These are phyloP conservation scores for Toxotes lorentzi DNA, from an alignment of 2,797 vertebrate species.

Conservation along the genomic window DNA sequence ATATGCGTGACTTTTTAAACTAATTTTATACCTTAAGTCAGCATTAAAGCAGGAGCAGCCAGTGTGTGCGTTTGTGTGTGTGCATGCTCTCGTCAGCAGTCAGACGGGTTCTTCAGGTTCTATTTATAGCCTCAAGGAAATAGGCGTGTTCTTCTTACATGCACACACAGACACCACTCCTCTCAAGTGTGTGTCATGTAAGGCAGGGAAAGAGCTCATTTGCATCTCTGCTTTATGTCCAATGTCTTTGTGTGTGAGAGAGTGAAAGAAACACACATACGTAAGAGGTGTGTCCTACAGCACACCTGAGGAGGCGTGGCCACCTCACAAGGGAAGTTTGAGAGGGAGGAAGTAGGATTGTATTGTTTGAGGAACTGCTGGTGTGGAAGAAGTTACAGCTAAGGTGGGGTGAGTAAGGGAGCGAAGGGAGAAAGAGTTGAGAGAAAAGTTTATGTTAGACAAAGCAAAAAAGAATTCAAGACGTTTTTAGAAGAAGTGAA, in stretches of 20 bases:
- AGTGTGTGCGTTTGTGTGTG: constrained; percentile 29
- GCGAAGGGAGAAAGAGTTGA: fast-evolving
- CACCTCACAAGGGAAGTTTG: constrained; percentile 47
- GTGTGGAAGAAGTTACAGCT: constrained; percentile 7
- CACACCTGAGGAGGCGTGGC: constrained; percentile 74
- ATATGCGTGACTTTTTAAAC: not conserved
- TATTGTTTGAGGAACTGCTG: constrained; percentile 54
- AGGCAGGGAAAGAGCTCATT: constrained; percentile 10
- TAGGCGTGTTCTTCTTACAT: constrained; percentile 42
- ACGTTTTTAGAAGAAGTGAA: not conserved
- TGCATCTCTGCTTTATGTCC: constrained; percentile 30
- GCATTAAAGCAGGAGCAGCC: not conserved
- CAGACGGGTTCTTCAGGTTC: constrained; percentile 64
- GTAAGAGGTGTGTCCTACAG: constrained; percentile 10
- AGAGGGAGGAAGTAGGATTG: constrained; percentile 65
- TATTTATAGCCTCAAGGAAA: constrained; percentile 69
- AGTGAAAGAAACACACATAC: not conserved
- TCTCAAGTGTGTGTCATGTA: constrained; percentile 25
- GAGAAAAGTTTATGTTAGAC: not conserved
- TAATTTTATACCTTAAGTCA: constrained; percentile 8
- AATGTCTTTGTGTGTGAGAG: not conserved
- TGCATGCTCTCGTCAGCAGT: not conserved
- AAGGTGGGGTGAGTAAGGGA: not conserved
- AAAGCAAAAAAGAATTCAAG: not conserved
- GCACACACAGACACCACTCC: constrained; percentile 29